These are phyloP conservation scores for Isotomurus palustris DNA, from an alignment of 2,888 invertebrate genomes.

Conservation along the genomic window DNA sequence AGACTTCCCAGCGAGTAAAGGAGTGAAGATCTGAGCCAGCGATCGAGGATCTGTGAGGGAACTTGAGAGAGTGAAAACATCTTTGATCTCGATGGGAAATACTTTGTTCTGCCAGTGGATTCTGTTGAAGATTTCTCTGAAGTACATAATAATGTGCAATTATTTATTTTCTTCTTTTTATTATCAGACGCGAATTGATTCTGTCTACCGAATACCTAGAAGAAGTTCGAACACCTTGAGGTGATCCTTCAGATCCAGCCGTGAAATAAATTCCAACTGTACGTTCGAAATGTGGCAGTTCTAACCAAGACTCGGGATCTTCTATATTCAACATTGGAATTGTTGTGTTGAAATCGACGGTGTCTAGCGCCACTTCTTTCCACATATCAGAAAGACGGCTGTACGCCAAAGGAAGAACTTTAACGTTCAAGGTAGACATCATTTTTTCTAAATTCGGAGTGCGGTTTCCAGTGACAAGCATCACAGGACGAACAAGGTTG, in stretches of 20 bases:
- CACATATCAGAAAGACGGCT: background rate
- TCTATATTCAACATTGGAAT: background rate
- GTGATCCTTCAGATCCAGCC: background rate
- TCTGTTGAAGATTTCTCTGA: conserved; percentile 5
- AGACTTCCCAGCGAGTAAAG: conserved; percentile 1
- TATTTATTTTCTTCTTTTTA: background rate
- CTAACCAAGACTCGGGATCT: conserved; percentile 5
- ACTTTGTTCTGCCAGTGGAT: conserved; percentile 13
- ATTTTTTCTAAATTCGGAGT: background rate
- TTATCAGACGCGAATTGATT: background rate
- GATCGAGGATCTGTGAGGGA: conserved; percentile 3
- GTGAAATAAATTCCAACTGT: conserved; percentile 9
- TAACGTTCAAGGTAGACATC: background rate
- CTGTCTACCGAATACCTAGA: background rate
- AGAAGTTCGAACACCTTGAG: background rate
- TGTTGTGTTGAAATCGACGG: background rate
- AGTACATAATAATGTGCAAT: background rate
- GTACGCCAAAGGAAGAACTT: background rate
- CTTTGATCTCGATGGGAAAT: background rate
- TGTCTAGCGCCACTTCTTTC: background rate
- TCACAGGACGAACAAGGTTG: background rate
- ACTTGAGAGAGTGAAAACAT: background rate
- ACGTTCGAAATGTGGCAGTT: background rate
- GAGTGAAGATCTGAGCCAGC: conserved; percentile 1
- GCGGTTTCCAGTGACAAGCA: background rate